Conservation (phyloP, 2,888 invertebrate species). For the Autographa pulchrina region DNA sequence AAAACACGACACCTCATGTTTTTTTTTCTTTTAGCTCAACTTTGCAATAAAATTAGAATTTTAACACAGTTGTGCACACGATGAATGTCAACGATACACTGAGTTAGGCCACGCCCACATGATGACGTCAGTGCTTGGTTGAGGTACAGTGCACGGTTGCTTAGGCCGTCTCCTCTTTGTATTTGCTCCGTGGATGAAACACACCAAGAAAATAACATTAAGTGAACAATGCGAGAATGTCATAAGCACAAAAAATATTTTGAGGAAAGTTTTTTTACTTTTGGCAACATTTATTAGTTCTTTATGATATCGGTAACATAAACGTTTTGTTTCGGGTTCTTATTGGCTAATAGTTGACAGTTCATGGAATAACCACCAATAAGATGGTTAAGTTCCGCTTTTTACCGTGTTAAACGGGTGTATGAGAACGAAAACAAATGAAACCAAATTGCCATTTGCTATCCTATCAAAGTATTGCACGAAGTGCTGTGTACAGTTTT, state of each 20-base stretch:
- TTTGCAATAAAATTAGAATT: no score
- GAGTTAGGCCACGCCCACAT: no score
- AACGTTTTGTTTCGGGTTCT: constrained; percentile 8
- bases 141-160: no score
- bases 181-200: no score
- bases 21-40: no score
- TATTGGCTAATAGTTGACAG: constrained; percentile 23
- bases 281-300: constrained; percentile 33
- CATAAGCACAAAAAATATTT: background rate
- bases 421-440: constrained; percentile 60
- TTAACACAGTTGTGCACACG: no score
- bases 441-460: constrained; percentile 77
- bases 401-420: constrained; percentile 15
- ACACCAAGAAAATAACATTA: no score
- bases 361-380: constrained; percentile 26
- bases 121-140: no score
- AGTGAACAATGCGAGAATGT: constrained; percentile 29
- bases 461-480: constrained; percentile 64
- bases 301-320: constrained; percentile 8
- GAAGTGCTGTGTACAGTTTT: constrained; percentile 61
- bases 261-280: background rate
- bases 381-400: constrained; percentile 27
- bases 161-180: no score
- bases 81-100: no score
- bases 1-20: no score